phyloP scores from a whole-genome alignment of 2,888 invertebrate species.

The Cybosia mesomella region DNA sequence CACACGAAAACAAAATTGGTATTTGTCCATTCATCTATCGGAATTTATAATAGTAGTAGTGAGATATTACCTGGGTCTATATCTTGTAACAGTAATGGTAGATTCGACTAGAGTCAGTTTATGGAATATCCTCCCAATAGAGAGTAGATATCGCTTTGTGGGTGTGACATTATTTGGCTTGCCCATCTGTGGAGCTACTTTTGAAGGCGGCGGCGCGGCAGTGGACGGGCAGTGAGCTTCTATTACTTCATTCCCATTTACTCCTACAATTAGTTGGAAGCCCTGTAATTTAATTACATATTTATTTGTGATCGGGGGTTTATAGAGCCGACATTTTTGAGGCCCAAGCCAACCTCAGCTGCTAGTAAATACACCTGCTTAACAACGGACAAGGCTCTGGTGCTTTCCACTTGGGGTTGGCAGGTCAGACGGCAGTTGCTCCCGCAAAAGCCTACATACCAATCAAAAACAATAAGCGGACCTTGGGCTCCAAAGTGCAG shows the following conservation, averaged over 20 bases:
- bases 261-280: conserved; percentile 92
- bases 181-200: conserved; percentile 79
- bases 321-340: neutral
- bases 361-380: no score
- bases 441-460: no score
- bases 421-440: no score
- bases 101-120: conserved; percentile 94
- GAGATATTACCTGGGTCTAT: conserved; percentile 92
- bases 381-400: no score
- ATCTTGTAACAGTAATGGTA: conserved; percentile 97
- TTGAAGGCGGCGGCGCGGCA: conserved; percentile 77
- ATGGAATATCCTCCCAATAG: conserved; percentile 98
- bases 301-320: neutral
- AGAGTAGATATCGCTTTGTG: conserved; percentile 93
- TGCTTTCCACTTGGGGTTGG: no score
- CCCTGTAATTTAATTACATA: conserved; percentile 84
- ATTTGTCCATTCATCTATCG: no score
- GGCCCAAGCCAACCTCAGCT: neutral
- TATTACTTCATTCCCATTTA: conserved; percentile 79
- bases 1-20: no score
- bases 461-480: no score
- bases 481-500: no score
- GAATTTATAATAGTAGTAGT: neutral
- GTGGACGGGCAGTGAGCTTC: conserved; percentile 77
- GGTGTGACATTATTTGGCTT: conserved; percentile 71